phyloP scores from a whole-genome alignment of 2,113 vertebrate genomes.

The Pollimyrus isidori region DNA sequence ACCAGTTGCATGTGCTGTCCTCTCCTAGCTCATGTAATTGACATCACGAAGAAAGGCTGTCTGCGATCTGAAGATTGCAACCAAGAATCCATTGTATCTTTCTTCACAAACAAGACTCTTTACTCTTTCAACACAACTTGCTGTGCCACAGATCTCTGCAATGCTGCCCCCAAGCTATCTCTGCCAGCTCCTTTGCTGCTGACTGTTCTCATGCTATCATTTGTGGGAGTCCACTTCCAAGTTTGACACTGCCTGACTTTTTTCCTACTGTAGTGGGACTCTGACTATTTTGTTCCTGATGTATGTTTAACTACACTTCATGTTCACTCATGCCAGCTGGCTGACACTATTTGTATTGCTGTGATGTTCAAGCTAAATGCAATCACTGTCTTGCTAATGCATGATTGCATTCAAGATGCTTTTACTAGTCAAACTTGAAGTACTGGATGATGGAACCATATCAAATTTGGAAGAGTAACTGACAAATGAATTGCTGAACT shows the following conservation, averaged over 20 bases:
- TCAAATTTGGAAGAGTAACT: neutral
- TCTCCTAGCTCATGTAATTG: constrained; percentile 39
- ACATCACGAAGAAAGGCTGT: constrained; percentile 51
- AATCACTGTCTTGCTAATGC: neutral
- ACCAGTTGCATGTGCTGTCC: neutral
- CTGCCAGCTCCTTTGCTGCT: constrained; percentile 19
- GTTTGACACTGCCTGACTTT: neutral
- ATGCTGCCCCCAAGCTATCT: constrained; percentile 30
- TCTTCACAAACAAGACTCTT: constrained; percentile 40
- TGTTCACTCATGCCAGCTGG: neutral
- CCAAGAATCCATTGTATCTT: constrained; percentile 29
- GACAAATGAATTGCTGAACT: neutral
- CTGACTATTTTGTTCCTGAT: neutral
- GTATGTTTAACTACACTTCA: neutral
- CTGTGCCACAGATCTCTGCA: constrained; percentile 52
- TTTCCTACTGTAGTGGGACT: neutral
- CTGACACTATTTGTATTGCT: neutral
- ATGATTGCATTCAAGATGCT: neutral
- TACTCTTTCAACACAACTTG: constrained; percentile 56
- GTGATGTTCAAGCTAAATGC: neutral
- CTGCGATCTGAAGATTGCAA: constrained; percentile 42
- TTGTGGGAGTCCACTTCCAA: constrained; percentile 13
- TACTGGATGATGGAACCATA: neutral
- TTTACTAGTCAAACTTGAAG: neutral
- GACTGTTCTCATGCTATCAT: constrained; percentile 10